Evolutionary conservation across 2,113 vertebrate species (phyloP).

Genomic region (Zapus hudsonius): DNA sequence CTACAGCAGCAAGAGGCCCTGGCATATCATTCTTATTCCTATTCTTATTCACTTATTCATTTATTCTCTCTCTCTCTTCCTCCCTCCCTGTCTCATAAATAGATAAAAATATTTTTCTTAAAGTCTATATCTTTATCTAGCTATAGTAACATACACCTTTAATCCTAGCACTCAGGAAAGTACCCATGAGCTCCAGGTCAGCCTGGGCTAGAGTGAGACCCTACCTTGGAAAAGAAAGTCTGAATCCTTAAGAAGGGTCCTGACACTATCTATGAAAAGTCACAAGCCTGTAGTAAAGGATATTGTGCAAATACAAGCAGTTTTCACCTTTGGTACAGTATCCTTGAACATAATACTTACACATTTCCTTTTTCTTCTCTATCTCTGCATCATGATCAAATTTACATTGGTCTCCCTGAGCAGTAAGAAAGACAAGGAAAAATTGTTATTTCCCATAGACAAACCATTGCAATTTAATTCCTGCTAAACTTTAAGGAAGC

Average conservation of each 20-base stretch:
- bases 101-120: too few species aligned
- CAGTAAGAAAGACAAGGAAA: constrained; percentile 36
- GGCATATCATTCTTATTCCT: too few species aligned
- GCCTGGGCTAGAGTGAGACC: too few species aligned
- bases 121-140: too few species aligned
- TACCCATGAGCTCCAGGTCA: too few species aligned
- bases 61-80: too few species aligned
- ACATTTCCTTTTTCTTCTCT: constrained; percentile 78
- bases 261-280: background rate
- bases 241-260: constrained; percentile 16
- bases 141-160: too few species aligned
- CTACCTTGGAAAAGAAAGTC: too few species aligned
- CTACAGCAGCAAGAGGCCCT: too few species aligned
- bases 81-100: too few species aligned
- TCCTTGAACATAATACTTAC: constrained; percentile 79
- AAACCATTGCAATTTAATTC: constrained; percentile 7
- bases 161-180: too few species aligned
- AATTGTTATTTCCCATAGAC: background rate
- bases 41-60: too few species aligned
- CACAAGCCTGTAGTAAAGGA: constrained; percentile 64
- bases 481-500: background rate
- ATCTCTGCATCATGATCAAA: constrained; percentile 78
- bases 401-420: constrained; percentile 63
- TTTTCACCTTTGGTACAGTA: constrained; percentile 77
- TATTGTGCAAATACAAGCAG: constrained; percentile 77